Conservation (phyloP, 2,797 vertebrate species). For the Poecile montanus region DNA sequence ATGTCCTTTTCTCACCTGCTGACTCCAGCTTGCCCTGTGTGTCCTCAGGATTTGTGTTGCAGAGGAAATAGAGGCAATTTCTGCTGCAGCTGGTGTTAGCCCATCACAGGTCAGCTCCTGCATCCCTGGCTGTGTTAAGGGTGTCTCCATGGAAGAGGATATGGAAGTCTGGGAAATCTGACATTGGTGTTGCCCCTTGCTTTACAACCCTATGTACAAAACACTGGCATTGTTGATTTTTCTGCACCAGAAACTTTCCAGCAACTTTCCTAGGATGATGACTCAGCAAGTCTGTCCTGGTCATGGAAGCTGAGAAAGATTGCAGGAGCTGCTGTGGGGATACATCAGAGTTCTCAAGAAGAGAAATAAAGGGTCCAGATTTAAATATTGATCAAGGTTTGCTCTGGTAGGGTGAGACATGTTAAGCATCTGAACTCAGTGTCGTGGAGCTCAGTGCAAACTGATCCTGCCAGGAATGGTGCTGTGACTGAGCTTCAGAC, state of each 20-base stretch:
- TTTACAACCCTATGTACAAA: not conserved
- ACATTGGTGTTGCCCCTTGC: not conserved
- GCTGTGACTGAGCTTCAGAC: not conserved
- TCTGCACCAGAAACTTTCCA: not conserved
- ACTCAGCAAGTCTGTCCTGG: fast-evolving
- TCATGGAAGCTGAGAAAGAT: not conserved
- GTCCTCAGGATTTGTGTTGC: not conserved
- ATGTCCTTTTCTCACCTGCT: not conserved
- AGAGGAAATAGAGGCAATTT: not conserved
- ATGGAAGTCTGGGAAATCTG: not conserved
- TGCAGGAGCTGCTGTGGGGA: not conserved
- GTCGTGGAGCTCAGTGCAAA: not conserved
- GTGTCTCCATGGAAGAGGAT: not conserved
- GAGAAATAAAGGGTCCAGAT: not conserved
- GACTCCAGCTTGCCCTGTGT: not conserved
- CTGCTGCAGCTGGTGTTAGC: not conserved
- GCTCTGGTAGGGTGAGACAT: not conserved
- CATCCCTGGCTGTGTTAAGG: not conserved
- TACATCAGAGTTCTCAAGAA: not conserved
- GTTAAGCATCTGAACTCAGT: not conserved
- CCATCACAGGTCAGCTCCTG: not conserved
- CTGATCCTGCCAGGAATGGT: not conserved
- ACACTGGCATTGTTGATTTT: not conserved
- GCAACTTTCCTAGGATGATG: not conserved
- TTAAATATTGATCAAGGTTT: not conserved